Evolutionary conservation across 2,113 vertebrate genomes (phyloP), one percentile per base, ranked within the genome.

Genomic region (Sphyrna mokarran): DNA sequence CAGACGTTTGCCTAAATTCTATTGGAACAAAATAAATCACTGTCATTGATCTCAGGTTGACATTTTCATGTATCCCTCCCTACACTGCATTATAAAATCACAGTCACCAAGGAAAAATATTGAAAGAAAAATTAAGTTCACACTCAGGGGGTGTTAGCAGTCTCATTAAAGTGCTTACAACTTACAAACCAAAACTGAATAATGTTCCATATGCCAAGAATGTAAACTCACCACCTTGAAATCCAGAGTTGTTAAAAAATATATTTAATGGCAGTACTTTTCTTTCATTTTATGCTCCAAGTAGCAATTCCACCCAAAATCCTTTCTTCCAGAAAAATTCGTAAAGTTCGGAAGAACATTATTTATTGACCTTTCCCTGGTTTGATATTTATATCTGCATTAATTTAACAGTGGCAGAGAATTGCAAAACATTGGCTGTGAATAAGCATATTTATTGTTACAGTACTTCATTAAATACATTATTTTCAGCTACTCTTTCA

Each of bases 1-100:
- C 89, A 91, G 11, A 95, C 70, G 68, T 72, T 40, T 58, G 8
- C 43, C 13, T 37, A 54, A 58, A 89, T 89, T 89, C 86, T 89
- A 58, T 48, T 95, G 40, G 22, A 95, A 95, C 93, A 95, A 91
- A 91, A 91, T 91, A 91, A 91, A 91, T 91, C 89, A 91, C 89
- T 91, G 89, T 66, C 89, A 91, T 63, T 91, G 89, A 63, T 66
- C 48, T 29, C 58, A 66, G 33, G 14, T 91, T 63, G 37, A 37
- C 58, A 91, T 91, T 63, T 37, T 89, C 86, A 89, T 54, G 11
- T 91, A n/a, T 54, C 48, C 89, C 58, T 66, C n/a, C 14, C 33
- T 91, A 2, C 58, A 63, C 29, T 63, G 89, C 33, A 91, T n/a
- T 91, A 91, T 91, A 63, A 20, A 6, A 91, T 91, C 89, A 91